Evolutionary conservation across 2,113 vertebrate genomes (phyloP).

Genomic region (Scopus umbretta): DNA sequence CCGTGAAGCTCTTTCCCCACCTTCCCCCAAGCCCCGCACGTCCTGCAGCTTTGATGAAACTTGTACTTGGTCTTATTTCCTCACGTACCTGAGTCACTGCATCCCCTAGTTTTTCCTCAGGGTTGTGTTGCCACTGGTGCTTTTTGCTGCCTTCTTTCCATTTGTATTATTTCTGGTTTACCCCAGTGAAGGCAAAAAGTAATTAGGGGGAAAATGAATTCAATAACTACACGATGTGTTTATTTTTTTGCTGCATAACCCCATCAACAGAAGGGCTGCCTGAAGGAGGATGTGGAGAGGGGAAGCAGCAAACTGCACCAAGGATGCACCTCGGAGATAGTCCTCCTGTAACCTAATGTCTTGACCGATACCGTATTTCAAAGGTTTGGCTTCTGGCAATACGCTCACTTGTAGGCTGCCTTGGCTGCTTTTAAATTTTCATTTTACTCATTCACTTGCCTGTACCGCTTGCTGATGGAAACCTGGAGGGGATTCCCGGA

Average conservation of each 20-base stretch:
- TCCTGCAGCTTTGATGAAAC: background rate
- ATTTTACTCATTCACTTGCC: background rate
- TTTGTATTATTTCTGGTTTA: background rate
- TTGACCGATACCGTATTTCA: accelerated
- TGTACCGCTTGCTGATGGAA: background rate
- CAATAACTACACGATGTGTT: too few species aligned
- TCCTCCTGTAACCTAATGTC: background rate
- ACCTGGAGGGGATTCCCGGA: background rate
- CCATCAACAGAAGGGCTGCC: background rate
- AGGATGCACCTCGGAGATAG: background rate
- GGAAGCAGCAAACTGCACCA: too few species aligned
- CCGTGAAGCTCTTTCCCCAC: background rate
- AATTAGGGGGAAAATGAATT: background rate
- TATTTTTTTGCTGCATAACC: background rate
- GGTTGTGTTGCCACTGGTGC: background rate
- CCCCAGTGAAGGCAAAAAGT: background rate
- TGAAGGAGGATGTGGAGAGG: background rate
- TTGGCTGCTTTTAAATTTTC: background rate
- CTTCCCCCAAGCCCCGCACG: background rate
- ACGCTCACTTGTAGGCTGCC: background rate
- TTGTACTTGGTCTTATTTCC: background rate
- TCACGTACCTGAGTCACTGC: background rate
- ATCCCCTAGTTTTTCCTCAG: background rate
- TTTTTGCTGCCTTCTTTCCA: background rate
- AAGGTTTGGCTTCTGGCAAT: background rate